A percentile compares a stretch with the other conserved stretches of the same genome.
Evolutionary conservation across 1,140 invertebrate genomes (phyloP).

Genomic region (Pseudomyrmex cubaensis): DNA sequence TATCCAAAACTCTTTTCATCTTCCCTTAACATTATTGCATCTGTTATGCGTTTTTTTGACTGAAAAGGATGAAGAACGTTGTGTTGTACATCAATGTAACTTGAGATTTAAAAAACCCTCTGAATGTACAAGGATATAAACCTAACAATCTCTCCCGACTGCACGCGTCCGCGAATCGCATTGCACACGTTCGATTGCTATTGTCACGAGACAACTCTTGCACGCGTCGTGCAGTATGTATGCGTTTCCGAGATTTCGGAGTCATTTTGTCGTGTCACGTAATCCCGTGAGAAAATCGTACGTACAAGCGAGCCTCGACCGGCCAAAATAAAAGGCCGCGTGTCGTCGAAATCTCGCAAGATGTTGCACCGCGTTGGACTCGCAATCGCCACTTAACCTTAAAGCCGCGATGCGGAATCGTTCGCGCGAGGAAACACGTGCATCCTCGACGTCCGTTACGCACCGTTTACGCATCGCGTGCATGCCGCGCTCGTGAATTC

Average conservation of each 20-base stretch:
- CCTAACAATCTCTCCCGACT: background rate
- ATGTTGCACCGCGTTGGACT: slow-evolving; percentile 67
- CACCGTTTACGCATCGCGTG: background rate
- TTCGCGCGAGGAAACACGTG: background rate
- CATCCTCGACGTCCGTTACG: background rate
- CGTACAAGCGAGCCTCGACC: slow-evolving; percentile 11
- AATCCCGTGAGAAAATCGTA: too few relatives aligned
- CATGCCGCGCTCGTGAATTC: background rate
- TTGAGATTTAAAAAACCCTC: too few relatives aligned
- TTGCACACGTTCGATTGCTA: too few relatives aligned
- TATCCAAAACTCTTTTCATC: too few relatives aligned
- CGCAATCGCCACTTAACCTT: slow-evolving; percentile 78
- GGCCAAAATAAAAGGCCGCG: slow-evolving; percentile 78
- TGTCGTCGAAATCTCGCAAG: slow-evolving; percentile 68
- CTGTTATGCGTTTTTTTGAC: too few relatives aligned
- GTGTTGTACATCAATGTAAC: too few relatives aligned
- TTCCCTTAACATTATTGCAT: too few relatives aligned
- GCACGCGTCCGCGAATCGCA: too few relatives aligned
- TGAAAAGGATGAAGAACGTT: too few relatives aligned
- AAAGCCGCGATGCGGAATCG: slow-evolving; percentile 62
- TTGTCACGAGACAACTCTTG: background rate
- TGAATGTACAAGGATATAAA: too few relatives aligned
- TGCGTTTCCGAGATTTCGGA: too few relatives aligned
- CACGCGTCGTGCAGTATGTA: slow-evolving; percentile 4
- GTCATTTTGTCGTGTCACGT: too few relatives aligned